Percentiles rank a stretch among this genome's conserved stretches.
These are phyloP conservation scores for Lathamus discolor DNA, from an alignment of 2,113 vertebrate species.

Conservation along the genomic window DNA sequence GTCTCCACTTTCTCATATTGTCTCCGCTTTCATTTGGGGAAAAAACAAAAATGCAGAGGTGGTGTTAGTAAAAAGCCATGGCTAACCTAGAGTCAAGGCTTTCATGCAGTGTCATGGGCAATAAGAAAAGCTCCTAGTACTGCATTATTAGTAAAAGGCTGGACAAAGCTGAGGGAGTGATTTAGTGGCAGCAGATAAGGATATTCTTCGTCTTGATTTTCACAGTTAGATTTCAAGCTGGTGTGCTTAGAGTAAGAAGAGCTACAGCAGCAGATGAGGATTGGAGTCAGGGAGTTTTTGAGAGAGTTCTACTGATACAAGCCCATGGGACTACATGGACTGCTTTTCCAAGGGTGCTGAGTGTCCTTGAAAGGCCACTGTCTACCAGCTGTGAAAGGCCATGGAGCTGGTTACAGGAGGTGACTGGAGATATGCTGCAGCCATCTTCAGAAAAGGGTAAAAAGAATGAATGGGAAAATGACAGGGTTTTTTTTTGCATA, in stretches of 20 bases:
- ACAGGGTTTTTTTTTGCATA: neutral
- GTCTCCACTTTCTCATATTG: neutral
- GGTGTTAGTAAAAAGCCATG: neutral
- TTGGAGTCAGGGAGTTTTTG: neutral
- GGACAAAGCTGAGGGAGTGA: neutral
- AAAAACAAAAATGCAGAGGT: neutral
- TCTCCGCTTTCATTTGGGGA: neutral
- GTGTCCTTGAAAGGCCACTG: neutral
- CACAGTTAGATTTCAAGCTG: neutral
- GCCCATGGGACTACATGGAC: neutral
- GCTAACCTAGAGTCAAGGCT: neutral
- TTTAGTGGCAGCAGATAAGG: neutral
- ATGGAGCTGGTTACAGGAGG: neutral
- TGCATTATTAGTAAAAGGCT: neutral
- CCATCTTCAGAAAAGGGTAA: neutral
- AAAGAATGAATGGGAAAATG: neutral
- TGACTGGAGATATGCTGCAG: neutral
- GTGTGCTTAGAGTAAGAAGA: neutral
- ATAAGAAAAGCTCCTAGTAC: neutral
- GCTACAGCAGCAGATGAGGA: neutral
- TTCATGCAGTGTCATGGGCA: neutral
- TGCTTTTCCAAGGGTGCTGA: neutral
- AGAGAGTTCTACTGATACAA: neutral
- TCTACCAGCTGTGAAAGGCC: neutral
- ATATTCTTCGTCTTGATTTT: neutral